phyloP scores from a whole-genome alignment of 64 coral and sea anemone species.

The Dendronephthya gigantea region DNA sequence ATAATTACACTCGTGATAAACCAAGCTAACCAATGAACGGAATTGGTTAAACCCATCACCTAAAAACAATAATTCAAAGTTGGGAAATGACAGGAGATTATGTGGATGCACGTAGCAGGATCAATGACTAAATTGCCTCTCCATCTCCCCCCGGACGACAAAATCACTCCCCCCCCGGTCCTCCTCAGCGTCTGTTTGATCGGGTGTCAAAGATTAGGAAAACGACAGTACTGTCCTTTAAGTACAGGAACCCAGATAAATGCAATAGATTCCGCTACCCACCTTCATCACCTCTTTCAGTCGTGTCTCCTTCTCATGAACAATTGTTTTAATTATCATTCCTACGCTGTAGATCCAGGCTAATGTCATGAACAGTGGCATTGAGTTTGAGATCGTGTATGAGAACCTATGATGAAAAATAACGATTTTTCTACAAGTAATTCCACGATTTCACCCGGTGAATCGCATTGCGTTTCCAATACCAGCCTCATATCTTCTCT shows the following conservation, averaged over 20 bases:
- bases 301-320: slow-evolving; percentile 79
- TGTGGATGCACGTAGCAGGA: neutral
- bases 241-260: too few species aligned
- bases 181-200: too few species aligned
- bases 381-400: slow-evolving; percentile 53
- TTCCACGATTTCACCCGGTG: too few species aligned
- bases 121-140: too few species aligned
- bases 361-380: slow-evolving; percentile 89
- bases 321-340: slow-evolving; percentile 84
- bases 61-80: neutral
- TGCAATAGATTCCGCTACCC: neutral
- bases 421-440: neutral
- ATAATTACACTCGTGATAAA: slow-evolving; percentile 74
- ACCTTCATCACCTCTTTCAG: slow-evolving; percentile 99
- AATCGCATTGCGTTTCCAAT: too few species aligned
- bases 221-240: neutral
- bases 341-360: slow-evolving; percentile 91
- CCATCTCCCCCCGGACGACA: too few species aligned
- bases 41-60: slow-evolving; percentile 87
- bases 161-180: too few species aligned
- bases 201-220: too few species aligned
- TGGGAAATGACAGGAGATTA: neutral
- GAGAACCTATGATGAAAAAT: slow-evolving; percentile 57
- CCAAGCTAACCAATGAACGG: slow-evolving; percentile 89
- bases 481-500: too few species aligned